These are phyloP conservation scores for Leptinotarsa tumamoca DNA, from an alignment of 2,888 invertebrate genomes.

Conservation along the genomic window DNA sequence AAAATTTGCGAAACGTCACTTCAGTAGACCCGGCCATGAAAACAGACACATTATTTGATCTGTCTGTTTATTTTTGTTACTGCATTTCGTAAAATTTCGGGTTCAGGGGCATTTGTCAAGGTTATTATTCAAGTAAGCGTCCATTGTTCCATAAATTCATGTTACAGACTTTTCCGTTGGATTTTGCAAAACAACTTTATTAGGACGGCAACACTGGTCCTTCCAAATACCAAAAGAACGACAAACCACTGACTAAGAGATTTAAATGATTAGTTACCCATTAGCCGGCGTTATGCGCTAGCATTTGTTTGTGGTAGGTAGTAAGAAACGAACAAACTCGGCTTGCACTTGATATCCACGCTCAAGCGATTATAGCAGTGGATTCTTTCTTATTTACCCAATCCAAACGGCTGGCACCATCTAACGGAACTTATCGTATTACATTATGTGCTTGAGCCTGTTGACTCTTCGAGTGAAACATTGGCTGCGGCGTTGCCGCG, in stretches of 20 bases:
- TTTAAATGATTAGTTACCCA: conserved; percentile 38
- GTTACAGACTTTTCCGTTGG: no score
- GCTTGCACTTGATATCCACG: conserved; percentile 14
- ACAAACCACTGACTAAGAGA: conserved; percentile 21
- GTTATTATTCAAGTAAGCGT: no score
- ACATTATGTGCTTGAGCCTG: conserved; percentile 36
- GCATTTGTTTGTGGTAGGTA: conserved; percentile 25
- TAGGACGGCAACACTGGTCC: neutral
- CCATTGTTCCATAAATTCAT: no score
- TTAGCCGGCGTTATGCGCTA: conserved; percentile 33
- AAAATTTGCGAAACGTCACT: no score
- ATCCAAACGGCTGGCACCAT: conserved; percentile 29
- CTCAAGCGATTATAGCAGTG: conserved; percentile 28
- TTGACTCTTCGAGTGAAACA: conserved; percentile 36
- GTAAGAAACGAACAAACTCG: conserved; percentile 14
- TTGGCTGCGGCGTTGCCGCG: conserved; percentile 29
- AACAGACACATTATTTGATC: no score
- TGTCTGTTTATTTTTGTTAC: no score
- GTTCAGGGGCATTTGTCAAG: no score
- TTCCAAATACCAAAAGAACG: conserved; percentile 16
- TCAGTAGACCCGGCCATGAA: no score
- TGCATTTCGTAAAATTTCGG: no score
- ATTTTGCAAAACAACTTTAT: no score
- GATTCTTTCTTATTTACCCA: conserved; percentile 17
- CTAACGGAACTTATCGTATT: conserved; percentile 27